Evolutionary conservation across 1,140 invertebrate species (phyloP), one percentile per base, ranked within the genome.

Genomic region (Aphaenogaster ashmeadi): DNA sequence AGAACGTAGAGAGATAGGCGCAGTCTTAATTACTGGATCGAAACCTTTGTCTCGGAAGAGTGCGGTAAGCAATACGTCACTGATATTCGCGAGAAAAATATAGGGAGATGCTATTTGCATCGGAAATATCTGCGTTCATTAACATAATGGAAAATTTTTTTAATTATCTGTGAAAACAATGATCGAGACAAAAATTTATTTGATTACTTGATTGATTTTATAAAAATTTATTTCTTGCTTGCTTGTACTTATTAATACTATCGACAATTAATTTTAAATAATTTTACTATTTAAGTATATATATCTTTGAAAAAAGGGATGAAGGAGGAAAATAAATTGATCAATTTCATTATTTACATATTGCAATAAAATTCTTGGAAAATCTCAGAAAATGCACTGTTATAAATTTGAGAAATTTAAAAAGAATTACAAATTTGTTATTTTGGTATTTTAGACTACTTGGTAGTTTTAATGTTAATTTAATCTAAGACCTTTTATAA

Each of bases 21-120:
- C 33, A 50, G 2, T 83, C 41, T 47, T 83, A 33, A 38, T 74
- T 56, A 21, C 1, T 81, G 8, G 50, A 56, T 71, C 27, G 15
- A 36, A 33, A 83, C 36, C 67, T 74, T 81, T 71, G 50, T 81
- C 21, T 56, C 13, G 33, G 33, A 72, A 41, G 44, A 52, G 1
- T 8, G 21, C 9, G 3, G 4, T 52, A 47, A 79, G 36, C 11
- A 72, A 83, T 11, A n/a, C 54, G 38, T 58, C 41, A 58, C 36
- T 44, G 13, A 72, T 44, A 72, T 56, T 54, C 27, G 4, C 36
- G 15, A 50, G 9, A 36, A 47, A 64, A 60, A 9, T 60, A 18
- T 27, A 8, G 8, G 15, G 2, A 78, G 5, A 21, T 5, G n/a
- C 8, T 41, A 0, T 41, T 27, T 47, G 38, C 2, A 47, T n/a